Percentiles rank a stretch among this genome's conserved stretches.
Evolutionary conservation across 2,113 vertebrate species (phyloP).

Genomic region (Piprites chloris): DNA sequence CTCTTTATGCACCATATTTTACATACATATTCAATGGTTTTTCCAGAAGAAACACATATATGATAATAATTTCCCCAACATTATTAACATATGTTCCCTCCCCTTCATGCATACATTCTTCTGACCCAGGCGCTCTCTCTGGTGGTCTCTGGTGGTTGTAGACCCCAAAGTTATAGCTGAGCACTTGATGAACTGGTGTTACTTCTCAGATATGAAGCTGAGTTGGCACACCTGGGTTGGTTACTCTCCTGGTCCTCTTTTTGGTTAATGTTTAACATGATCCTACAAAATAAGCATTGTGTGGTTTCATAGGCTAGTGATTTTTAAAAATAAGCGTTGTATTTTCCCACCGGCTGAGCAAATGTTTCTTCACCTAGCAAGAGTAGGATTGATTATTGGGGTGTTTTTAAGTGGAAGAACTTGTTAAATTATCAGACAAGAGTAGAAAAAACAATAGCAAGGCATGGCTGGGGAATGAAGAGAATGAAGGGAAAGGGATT

Average conservation of each 20-base stretch:
- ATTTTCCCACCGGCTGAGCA: background rate
- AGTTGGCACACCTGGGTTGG: background rate
- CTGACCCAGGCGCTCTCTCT: background rate
- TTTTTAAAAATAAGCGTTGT: background rate
- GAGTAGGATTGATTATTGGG: background rate
- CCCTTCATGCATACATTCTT: background rate
- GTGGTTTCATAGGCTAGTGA: background rate
- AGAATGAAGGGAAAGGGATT: background rate
- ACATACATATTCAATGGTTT: background rate
- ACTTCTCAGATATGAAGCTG: background rate
- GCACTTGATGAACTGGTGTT: background rate
- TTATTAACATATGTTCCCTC: background rate
- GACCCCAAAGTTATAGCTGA: background rate
- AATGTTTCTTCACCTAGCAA: background rate
- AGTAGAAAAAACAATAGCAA: background rate
- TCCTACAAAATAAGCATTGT: background rate
- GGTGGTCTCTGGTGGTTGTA: background rate
- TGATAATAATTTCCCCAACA: background rate
- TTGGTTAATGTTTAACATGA: background rate
- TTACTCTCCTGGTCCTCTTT: background rate
- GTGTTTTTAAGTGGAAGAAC: background rate
- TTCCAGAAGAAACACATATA: background rate
- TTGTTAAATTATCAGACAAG: background rate
- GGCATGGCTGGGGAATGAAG: background rate
- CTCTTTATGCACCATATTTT: background rate